Conservation (phyloP, 1,140 invertebrate species). For the Lucilia cuprina region DNA sequence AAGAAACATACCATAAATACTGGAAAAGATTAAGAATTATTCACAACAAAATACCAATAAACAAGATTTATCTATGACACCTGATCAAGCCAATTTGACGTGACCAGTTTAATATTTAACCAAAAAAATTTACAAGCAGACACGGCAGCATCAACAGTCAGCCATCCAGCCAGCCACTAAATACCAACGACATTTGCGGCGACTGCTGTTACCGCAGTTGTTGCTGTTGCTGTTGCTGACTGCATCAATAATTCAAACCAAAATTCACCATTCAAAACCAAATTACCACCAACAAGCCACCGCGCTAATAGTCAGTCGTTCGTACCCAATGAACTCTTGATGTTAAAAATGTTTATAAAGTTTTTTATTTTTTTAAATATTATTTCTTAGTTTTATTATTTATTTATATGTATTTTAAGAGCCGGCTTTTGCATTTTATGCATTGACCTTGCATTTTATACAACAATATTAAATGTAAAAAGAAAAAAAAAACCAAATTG, state of each 20-base stretch:
- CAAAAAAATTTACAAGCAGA: background rate
- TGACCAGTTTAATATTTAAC: constrained; percentile 1
- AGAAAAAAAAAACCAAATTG: background rate
- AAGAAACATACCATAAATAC: too few species aligned
- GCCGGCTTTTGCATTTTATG: constrained; percentile 16
- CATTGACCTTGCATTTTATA: constrained; percentile 6
- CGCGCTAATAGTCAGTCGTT: background rate
- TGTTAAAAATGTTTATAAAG: background rate
- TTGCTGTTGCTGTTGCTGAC: background rate
- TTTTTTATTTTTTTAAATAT: background rate
- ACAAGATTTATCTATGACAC: constrained; percentile 15
- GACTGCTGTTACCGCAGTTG: background rate
- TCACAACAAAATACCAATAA: background rate
- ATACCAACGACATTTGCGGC: background rate
- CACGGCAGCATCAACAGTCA: background rate
- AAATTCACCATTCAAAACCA: background rate
- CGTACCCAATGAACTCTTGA: background rate
- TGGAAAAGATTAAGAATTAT: background rate
- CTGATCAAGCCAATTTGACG: constrained; percentile 17
- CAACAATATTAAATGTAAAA: background rate
- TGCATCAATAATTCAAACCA: background rate
- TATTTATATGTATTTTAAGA: background rate
- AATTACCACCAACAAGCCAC: background rate
- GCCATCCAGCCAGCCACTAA: background rate
- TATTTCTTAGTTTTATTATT: background rate